These are phyloP conservation scores for Cataglyphis albicans DNA, from an alignment of 2,888 invertebrate genomes.

Conservation along the genomic window DNA sequence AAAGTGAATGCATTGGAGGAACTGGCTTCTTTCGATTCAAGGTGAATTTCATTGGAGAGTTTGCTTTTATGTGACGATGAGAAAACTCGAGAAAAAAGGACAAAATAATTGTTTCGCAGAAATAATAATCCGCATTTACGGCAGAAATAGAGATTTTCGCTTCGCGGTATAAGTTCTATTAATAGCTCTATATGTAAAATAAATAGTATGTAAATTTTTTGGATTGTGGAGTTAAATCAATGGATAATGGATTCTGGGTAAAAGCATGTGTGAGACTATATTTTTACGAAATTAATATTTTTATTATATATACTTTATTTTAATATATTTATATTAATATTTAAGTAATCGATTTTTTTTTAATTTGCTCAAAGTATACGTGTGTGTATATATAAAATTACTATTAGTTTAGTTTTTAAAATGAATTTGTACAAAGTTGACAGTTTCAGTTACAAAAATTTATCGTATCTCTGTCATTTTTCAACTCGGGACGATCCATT, in stretches of 20 bases:
- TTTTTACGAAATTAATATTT: neutral
- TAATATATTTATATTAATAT: neutral
- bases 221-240: neutral
- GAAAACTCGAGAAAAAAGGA: constrained; percentile 1
- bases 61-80: neutral
- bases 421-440: neutral
- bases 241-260: neutral
- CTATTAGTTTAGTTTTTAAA: constrained; percentile 3
- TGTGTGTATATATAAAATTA: neutral
- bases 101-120: neutral
- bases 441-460: constrained; percentile 19
- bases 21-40: constrained; percentile 30
- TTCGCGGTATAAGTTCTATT: neutral
- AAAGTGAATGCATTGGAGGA: constrained; percentile 22
- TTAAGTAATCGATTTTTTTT: neutral
- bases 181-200: neutral
- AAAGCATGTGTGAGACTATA: neutral
- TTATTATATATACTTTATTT: neutral
- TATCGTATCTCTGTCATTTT: neutral
- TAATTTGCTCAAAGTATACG: neutral
- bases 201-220: neutral
- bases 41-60: constrained; percentile 23
- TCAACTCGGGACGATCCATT: constrained; percentile 10
- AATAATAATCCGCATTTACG: constrained; percentile 20
- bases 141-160: neutral